phyloP scores from a whole-genome alignment of 1,140 invertebrate genomes.

The Holcopasites calliopsidis region DNA sequence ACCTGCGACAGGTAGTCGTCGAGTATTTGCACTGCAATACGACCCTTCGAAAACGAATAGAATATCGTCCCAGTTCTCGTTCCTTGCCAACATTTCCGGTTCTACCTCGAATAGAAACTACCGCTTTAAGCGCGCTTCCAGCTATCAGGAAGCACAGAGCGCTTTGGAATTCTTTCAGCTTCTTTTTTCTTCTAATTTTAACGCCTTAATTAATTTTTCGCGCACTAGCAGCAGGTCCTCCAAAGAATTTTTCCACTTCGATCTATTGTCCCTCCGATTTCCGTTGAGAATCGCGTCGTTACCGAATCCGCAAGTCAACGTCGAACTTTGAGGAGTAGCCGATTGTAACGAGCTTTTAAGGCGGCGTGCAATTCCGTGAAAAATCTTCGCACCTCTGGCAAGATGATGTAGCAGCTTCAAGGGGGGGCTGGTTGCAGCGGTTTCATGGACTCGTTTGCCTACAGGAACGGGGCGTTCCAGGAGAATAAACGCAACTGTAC shows the following conservation, averaged over 20 bases:
- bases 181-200: neutral
- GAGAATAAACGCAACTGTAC: constrained; percentile 4
- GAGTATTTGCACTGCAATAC: constrained; percentile 34
- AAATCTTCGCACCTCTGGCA: constrained; percentile 63
- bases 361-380: constrained; percentile 65
- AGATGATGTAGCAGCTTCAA: constrained; percentile 44
- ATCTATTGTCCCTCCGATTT: neutral
- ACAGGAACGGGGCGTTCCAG: constrained; percentile 43
- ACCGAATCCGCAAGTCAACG: constrained; percentile 27
- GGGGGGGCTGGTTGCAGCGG: constrained; percentile 13
- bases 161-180: no score
- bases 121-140: no score
- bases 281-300: constrained; percentile 14
- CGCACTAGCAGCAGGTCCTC: neutral
- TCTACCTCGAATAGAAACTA: no score
- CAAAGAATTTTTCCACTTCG: neutral
- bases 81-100: neutral
- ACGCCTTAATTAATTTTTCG: neutral
- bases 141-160: no score
- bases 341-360: constrained; percentile 55
- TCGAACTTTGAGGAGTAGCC: constrained; percentile 42
- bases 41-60: neutral
- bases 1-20: constrained; percentile 40
- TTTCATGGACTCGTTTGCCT: constrained; percentile 24
- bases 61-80: neutral